Conservation (phyloP, 2,797 vertebrate species). For the Sebastes oblongus region DNA sequence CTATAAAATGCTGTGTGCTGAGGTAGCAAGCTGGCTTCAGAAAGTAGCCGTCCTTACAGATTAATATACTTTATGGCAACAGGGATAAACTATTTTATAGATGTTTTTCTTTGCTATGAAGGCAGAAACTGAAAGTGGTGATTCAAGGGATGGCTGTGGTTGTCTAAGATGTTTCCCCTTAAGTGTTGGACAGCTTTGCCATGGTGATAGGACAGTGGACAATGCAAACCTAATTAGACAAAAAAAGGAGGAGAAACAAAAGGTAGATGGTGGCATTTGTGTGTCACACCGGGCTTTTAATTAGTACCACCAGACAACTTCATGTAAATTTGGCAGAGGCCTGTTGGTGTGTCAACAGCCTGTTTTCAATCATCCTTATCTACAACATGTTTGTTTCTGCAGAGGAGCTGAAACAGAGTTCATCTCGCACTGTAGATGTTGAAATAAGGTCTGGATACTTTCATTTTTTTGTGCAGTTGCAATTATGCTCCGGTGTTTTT, state of each 20-base stretch:
- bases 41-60: too few species aligned
- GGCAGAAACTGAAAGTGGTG: too few species aligned
- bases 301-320: constrained; percentile 10
- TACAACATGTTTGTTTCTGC: not conserved
- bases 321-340: constrained; percentile 8
- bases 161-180: too few species aligned
- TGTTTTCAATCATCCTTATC: constrained; percentile 14
- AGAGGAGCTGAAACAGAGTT: constrained; percentile 9
- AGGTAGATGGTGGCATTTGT: constrained; percentile 13
- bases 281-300: constrained; percentile 12
- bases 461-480: not conserved
- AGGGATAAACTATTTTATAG: too few species aligned
- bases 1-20: too few species aligned
- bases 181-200: too few species aligned
- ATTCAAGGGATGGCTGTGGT: too few species aligned
- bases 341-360: not conserved
- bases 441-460: constrained; percentile 15
- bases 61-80: too few species aligned
- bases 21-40: too few species aligned
- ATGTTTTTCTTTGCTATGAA: too few species aligned
- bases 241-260: constrained; percentile 25
- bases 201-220: constrained; percentile 27
- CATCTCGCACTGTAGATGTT: not conserved
- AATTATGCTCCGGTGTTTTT: not conserved
- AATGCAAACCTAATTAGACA: constrained; percentile 38